Evolutionary conservation across 2,797 vertebrate genomes (phyloP), one percentile per base, ranked within the genome.

Genomic region (Acipenser ruthenus): DNA sequence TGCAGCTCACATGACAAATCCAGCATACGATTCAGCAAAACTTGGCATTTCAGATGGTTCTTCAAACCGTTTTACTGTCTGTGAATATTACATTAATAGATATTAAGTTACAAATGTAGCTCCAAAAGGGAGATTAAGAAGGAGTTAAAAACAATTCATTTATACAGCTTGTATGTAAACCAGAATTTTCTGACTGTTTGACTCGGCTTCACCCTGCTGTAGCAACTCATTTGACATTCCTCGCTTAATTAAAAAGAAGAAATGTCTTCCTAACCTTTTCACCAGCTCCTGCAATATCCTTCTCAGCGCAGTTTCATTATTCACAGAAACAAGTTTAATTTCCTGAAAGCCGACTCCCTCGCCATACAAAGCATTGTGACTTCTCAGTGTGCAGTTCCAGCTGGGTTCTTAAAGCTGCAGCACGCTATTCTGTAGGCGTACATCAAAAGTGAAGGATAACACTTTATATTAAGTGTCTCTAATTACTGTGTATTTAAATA

Each of bases 171-270:
- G 37, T 37, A 37, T 53, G 50, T 51, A 64, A 64, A 18, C 50
- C 53, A 65, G 13, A 52, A 12, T 65, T 52, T 53, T 55, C 49
- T 8, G 6, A 6, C 11, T 7, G n/a, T 63, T 50, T 50, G 8
- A 6, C 15, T 23, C 4, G 8, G 15, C 3, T 4, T 37, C 18
- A 12, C 8, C 15, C 50, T 47, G 50, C 6, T 12, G 49, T 63
- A 50, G 12, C 62, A 63, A 10, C 48, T 11, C 10, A 63, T 12
- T 48, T 63, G 62, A n/a, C 12, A 65, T 65, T 11, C 50, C 50
- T 15, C 10, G 50, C 49, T 52, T 64, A 52, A 64, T 64, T 64
- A 64, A 51, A 64, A 52, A 37, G 15, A 50, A 10, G 3, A 51
- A 52, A 64, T 52, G 7, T 65, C 63, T 52, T 53, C 50, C 37